A percentile compares a stretch with the other conserved stretches of the same genome.
Evolutionary conservation across 2,797 vertebrate genomes (phyloP).

Genomic region (Discoglossus pictus): DNA sequence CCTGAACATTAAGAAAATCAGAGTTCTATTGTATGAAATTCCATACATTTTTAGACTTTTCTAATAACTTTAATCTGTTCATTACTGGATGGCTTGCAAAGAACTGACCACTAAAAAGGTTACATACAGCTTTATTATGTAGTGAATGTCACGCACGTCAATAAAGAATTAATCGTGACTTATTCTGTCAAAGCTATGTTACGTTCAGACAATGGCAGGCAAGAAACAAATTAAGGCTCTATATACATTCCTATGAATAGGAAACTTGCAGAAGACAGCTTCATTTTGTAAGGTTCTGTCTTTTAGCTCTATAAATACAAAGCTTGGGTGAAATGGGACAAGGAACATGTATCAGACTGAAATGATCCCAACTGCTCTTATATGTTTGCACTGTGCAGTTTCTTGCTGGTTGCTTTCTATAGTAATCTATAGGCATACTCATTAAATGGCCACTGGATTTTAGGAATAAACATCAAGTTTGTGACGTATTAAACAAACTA

Average conservation of each 20-base stretch:
- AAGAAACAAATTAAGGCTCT: constrained; percentile 14
- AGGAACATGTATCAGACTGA: too few relatives aligned
- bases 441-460: too few relatives aligned
- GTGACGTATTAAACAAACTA: too few relatives aligned
- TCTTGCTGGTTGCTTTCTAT: too few relatives aligned
- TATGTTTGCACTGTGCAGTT: too few relatives aligned
- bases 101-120: constrained; percentile 45
- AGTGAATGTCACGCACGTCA: constrained; percentile 43
- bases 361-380: too few relatives aligned
- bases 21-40: constrained; percentile 26
- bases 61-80: constrained; percentile 44
- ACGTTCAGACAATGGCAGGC: constrained; percentile 25
- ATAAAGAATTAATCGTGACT: constrained; percentile 30
- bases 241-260: background rate
- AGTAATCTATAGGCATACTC: too few relatives aligned
- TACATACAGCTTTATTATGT: constrained; percentile 43
- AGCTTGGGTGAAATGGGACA: too few relatives aligned
- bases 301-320: too few relatives aligned
- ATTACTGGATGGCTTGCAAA: constrained; percentile 38
- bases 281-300: background rate
- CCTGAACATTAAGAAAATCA: constrained; percentile 44
- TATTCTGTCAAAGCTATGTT: constrained; percentile 14
- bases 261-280: background rate
- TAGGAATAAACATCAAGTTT: too few relatives aligned
- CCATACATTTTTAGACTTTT: constrained; percentile 36